Evolutionary conservation across 1,140 invertebrate species (phyloP).

Genomic region (Euura saliciscinereae): DNA sequence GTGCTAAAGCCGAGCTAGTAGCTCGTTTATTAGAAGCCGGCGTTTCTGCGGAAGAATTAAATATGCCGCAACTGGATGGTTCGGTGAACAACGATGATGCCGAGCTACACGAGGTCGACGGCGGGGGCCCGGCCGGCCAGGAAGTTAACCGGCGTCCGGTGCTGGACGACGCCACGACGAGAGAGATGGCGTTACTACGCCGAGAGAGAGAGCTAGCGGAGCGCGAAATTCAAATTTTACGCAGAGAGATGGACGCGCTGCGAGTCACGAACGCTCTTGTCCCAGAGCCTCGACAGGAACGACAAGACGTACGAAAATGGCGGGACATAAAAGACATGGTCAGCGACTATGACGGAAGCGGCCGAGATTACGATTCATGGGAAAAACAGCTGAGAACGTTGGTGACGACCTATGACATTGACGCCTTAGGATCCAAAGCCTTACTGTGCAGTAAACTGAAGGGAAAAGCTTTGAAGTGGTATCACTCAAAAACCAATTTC

Average conservation of each 20-base stretch:
- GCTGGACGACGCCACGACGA: no score
- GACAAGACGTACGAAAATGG: not conserved
- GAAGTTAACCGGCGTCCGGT: no score
- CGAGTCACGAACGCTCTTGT: not conserved
- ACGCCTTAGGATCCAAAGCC: conserved; percentile 8
- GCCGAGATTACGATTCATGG: not conserved
- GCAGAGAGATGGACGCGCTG: conserved; percentile 14
- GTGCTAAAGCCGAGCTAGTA: conserved; percentile 21
- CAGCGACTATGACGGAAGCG: conserved; percentile 18
- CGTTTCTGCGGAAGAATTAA: not conserved
- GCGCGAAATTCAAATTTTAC: conserved; percentile 13
- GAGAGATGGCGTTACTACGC: no score
- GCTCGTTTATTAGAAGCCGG: not conserved
- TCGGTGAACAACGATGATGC: not conserved
- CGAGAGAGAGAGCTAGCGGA: not conserved
- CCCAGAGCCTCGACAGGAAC: not conserved
- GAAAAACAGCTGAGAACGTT: conserved; percentile 18
- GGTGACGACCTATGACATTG: conserved; percentile 14
- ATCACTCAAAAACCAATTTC: conserved; percentile 14
- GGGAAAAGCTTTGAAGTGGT: conserved; percentile 17
- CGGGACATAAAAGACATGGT: conserved; percentile 22
- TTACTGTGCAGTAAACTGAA: no score
- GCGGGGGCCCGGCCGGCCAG: no score
- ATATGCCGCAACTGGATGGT: conserved; percentile 15
- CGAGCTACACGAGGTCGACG: no score